Evolutionary conservation across 2,888 invertebrate species (phyloP).

Genomic region (Drosophila rellima): DNA sequence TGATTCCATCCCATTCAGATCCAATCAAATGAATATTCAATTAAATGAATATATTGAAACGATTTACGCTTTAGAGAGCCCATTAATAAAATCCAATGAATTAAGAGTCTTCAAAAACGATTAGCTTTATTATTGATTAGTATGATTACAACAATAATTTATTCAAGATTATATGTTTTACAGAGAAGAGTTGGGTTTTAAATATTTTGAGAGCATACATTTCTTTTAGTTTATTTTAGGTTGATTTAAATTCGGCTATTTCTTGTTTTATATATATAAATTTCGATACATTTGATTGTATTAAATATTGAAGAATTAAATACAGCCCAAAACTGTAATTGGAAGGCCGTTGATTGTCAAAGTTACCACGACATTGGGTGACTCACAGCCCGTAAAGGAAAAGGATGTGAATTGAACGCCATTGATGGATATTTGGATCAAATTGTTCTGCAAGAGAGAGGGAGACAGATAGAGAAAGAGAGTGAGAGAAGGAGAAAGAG

Average conservation of each 20-base stretch:
- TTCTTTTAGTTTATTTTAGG: too few relatives aligned
- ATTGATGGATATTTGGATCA: not conserved
- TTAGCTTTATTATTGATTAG: not conserved
- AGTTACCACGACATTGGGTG: not conserved
- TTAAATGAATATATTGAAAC: not conserved
- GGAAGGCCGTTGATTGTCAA: not conserved
- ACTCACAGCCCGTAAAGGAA: not conserved
- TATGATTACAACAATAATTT: not conserved
- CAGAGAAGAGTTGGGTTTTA: too few relatives aligned
- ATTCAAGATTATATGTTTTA: too few relatives aligned
- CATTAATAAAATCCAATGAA: not conserved
- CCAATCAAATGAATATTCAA: conserved; percentile 1
- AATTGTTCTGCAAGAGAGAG: not conserved
- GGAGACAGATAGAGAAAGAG: not conserved
- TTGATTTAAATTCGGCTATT: too few relatives aligned
- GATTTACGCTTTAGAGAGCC: not conserved
- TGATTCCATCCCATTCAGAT: not conserved
- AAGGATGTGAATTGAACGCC: not conserved
- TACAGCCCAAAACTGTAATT: not conserved
- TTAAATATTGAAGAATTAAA: not conserved
- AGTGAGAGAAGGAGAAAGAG: not conserved
- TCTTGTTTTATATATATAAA: not conserved
- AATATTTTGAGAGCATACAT: too few relatives aligned
- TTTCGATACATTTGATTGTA: not conserved
- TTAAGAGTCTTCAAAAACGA: not conserved